A percentile compares a stretch with the other conserved stretches of the same genome.
phyloP scores from a whole-genome alignment of 2,797 vertebrate genomes.

The Onychomys arenicola region DNA sequence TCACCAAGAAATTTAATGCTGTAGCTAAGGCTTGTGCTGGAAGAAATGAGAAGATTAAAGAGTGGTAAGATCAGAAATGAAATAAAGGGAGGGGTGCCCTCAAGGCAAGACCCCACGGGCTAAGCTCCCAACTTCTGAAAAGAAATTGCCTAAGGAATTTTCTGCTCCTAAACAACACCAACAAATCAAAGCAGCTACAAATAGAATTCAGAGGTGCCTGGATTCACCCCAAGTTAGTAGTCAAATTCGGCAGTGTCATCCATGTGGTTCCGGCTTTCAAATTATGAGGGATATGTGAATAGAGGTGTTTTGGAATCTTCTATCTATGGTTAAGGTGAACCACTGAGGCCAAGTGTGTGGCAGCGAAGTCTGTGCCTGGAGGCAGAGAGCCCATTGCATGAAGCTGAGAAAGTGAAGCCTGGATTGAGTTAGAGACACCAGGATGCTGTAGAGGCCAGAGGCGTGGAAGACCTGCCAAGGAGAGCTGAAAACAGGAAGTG shows the following conservation, averaged over 20 bases:
- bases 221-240: background rate
- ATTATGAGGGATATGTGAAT: too few relatives aligned
- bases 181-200: background rate
- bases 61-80: background rate
- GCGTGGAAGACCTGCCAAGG: background rate
- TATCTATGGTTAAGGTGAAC: background rate
- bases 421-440: background rate
- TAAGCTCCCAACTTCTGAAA: background rate
- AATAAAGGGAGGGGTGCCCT: background rate
- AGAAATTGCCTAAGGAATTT: background rate
- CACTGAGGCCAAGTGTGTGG: background rate
- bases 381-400: background rate
- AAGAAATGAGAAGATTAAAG: background rate
- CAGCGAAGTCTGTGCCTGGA: background rate
- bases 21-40: background rate
- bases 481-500: background rate
- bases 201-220: background rate
- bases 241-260: background rate
- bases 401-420: background rate
- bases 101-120: background rate
- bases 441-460: background rate
- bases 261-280: background rate
- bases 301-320: background rate
- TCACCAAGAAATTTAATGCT: background rate
- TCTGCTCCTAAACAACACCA: background rate